Base-by-base conservation (phyloP, 2,888 invertebrate genomes). In the Unio pictorum region DNA sequence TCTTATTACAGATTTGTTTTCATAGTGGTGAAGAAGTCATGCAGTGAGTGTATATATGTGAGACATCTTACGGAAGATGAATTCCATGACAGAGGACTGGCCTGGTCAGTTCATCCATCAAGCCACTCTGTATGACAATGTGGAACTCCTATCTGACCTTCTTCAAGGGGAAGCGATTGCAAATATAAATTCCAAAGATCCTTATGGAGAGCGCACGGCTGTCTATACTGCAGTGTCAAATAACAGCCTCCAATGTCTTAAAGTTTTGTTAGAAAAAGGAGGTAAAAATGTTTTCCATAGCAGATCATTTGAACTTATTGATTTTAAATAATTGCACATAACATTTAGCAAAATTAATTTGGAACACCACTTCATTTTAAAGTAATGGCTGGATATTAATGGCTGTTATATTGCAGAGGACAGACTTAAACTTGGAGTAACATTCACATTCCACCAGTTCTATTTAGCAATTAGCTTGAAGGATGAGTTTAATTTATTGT, bases 151-250 rank as follows among this genome's bases (percentile, higher is more conserved):
- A 75, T 75, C 72, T 20, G 86, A 86, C 69, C 73, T 89, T 57
- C 80, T 89, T 28, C 81, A 84, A 67, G 88, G 88, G 8, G 83
- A 85, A 8, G 86, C 86, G 70, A 61, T 68, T 26, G 74, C 69
- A 20, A 76, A 85, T 64, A 82, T 89, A 55, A 83, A 88, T 71
- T 77, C 78, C 8, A 79, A 74, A 28, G 88, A 89, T 75, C 68
- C 74, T n/a, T 11, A 45, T 45, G 84, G 79, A 67, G 87, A 86
- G n/a, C 69, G 88, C 4, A 89, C 88, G 18, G 82, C 88, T 11
- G 79, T 87, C 20, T 88, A 87, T 73, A 88, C 88, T 7, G 84
- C 87, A 45, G 88, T 88, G n/a, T 86, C 88, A 8, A 88, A 88
- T 75, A 86, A 86, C 74, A 86, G 86, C 68, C 68, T 82, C 45